Evolutionary conservation across 2,113 vertebrate species (phyloP).

Genomic region (Spizaetus ornatus): DNA sequence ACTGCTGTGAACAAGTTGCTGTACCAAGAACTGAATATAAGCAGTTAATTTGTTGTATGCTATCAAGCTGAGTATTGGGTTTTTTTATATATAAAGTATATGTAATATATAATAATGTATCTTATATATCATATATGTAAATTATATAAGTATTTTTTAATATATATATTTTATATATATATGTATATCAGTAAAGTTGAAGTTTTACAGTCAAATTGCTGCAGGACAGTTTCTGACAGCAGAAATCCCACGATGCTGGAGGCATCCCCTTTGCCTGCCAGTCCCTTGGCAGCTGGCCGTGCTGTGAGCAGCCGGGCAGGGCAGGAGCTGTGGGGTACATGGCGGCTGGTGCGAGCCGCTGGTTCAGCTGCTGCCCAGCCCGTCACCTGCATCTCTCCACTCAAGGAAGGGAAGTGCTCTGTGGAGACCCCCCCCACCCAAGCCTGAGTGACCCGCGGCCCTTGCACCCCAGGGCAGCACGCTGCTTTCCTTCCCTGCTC

Average conservation of each 20-base stretch:
- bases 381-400: not conserved
- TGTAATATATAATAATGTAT: not conserved
- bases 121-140: not conserved
- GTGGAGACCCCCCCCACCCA: not conserved
- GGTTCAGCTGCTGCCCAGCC: not conserved
- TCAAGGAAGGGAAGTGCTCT: not conserved
- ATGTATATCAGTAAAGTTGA: not conserved
- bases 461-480: accelerated
- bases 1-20: not conserved
- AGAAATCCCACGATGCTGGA: not conserved
- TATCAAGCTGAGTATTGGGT: not conserved
- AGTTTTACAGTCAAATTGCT: not conserved
- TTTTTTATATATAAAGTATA: not conserved
- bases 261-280: not conserved
- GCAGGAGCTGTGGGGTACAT: accelerated
- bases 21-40: not conserved
- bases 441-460: accelerated
- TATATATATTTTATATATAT: no score
- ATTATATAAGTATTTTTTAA: not conserved
- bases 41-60: not conserved
- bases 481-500: not conserved
- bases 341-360: not conserved
- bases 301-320: not conserved
- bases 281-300: not conserved
- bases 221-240: not conserved